A percentile compares a stretch with the other conserved stretches of the same genome.
phyloP scores from a whole-genome alignment of 2,113 vertebrate species.

The Hemichromis elongatus region DNA sequence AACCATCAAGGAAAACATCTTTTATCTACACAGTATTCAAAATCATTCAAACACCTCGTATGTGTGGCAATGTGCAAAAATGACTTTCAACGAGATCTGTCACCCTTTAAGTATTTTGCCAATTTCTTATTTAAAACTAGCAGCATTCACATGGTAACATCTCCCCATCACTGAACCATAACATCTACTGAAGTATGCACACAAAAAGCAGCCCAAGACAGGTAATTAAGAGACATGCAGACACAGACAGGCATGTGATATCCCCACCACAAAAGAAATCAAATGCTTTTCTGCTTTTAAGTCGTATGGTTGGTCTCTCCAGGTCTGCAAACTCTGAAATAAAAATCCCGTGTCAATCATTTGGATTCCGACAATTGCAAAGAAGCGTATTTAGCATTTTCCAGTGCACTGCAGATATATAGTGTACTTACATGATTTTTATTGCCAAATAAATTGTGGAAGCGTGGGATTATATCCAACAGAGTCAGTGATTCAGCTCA shows the following conservation, averaged over 20 bases:
- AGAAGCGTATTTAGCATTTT: conserved; percentile 45
- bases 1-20: background rate
- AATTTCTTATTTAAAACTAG: background rate
- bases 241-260: background rate
- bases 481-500: conserved; percentile 42
- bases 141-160: background rate
- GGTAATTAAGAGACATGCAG: background rate
- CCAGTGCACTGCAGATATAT: conserved; percentile 26
- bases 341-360: background rate
- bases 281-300: background rate
- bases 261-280: background rate
- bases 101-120: background rate
- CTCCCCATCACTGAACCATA: background rate
- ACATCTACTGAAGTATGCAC: background rate
- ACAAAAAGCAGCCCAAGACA: background rate
- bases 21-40: background rate
- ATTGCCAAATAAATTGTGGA: conserved; percentile 58
- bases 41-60: background rate
- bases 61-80: background rate
- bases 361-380: conserved; percentile 21
- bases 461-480: conserved; percentile 44
- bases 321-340: background rate
- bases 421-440: conserved; percentile 49
- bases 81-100: background rate
- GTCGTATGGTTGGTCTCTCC: background rate